These are phyloP conservation scores for Okamejei kenojei DNA, from an alignment of 2,797 vertebrate genomes.

Conservation along the genomic window DNA sequence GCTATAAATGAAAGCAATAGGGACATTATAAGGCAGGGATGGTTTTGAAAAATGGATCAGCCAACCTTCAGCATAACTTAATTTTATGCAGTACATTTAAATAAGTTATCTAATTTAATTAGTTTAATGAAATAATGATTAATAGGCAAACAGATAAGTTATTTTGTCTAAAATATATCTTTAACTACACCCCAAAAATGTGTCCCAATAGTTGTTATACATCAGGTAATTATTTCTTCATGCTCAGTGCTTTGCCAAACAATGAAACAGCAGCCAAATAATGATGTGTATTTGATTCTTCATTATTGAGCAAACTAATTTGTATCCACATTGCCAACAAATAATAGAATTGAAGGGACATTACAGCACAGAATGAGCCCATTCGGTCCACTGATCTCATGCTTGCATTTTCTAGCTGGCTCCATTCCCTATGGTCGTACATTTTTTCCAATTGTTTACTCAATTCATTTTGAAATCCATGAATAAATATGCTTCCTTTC, in stretches of 20 bases:
- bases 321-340: slow-evolving; percentile 6
- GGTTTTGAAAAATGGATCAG: not conserved
- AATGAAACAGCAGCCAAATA: slow-evolving; percentile 14
- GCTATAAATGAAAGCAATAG: slow-evolving; percentile 35
- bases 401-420: too few relatives aligned
- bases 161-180: slow-evolving; percentile 6
- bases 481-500: too few relatives aligned
- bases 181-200: not conserved
- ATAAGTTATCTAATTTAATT: slow-evolving; percentile 8
- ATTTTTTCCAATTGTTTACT: too few relatives aligned
- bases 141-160: not conserved
- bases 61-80: not conserved
- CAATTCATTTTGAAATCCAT: too few relatives aligned
- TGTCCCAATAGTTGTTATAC: slow-evolving; percentile 5
- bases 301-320: slow-evolving; percentile 1
- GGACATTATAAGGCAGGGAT: slow-evolving; percentile 11
- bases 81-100: slow-evolving; percentile 8
- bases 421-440: too few relatives aligned
- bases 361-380: too few relatives aligned
- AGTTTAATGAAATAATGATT: slow-evolving; percentile 16
- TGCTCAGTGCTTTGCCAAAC: slow-evolving; percentile 36
- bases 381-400: too few relatives aligned
- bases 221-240: slow-evolving; percentile 29
- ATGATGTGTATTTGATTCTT: not conserved
- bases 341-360: too few relatives aligned